Base-by-base conservation (phyloP, 2,888 invertebrate species). In the Pachymerium ferrugineum region DNA sequence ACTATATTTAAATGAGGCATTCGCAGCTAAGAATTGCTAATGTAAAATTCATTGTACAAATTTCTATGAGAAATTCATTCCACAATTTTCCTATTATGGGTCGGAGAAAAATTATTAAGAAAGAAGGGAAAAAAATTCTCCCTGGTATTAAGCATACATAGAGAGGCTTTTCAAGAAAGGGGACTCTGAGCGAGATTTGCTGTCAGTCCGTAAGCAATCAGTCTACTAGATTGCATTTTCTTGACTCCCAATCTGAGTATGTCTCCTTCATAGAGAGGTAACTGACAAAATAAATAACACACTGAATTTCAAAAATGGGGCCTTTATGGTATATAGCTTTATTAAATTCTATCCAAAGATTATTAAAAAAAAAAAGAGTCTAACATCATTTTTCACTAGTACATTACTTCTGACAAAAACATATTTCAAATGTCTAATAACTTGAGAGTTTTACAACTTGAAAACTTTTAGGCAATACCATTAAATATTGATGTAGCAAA, bases 241-340 rank as follows among this genome's bases (percentile, higher is more conserved):
- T 42, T 42, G n/a, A n/a, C n/a, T n/a, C n/a, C n/a, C 1, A 42
- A n/a, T 42, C 1, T n/a, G n/a, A n/a, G n/a, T n/a, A 42, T 42
- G 42, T 42, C 42, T 42, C 42, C 42, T 42, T 42, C 42, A 42
- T n/a, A n/a, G n/a, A n/a, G n/a, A n/a, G n/a, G n/a, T n/a, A n/a
- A n/a, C n/a, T n/a, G n/a, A n/a, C n/a, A n/a, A n/a, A n/a, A n/a
- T n/a, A n/a, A n/a, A n/a, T n/a, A n/a, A n/a, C n/a, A n/a, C n/a
- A n/a, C n/a, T n/a, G n/a, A n/a, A n/a, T 42, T 1, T 42, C 42
- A 42, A 3, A 10, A 14, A 19, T 14, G n/a, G 12, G 42, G 16
- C 19, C 6, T 42, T 10, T 8, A 14, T 10, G 10, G 42, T 8
- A 42, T n/a, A 42, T 42, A 42, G 42, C 42, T 42, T 42, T 42